Evolutionary conservation across 2,888 invertebrate species (phyloP).

Genomic region (Ichneumon xanthorius): DNA sequence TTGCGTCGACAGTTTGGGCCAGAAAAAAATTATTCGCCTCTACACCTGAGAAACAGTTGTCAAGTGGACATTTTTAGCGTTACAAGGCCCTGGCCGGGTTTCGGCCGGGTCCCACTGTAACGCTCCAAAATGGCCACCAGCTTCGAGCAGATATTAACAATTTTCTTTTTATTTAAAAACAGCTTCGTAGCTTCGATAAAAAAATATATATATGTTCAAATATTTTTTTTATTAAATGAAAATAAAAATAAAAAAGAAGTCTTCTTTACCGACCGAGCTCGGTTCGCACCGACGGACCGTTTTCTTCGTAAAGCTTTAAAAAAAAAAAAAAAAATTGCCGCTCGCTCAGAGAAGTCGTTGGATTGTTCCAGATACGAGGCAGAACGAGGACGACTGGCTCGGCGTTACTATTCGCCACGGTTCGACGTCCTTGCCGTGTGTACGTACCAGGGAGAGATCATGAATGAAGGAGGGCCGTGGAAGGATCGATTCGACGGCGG

Average conservation of each 20-base stretch:
- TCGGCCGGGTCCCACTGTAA: no score
- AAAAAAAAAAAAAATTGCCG: background rate
- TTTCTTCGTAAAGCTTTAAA: background rate
- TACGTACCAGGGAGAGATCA: conserved; percentile 76
- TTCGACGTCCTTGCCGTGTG: conserved; percentile 72
- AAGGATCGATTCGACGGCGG: conserved; percentile 80
- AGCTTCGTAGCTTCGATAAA: background rate
- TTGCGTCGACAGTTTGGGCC: background rate
- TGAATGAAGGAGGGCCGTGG: conserved; percentile 79
- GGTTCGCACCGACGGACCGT: background rate
- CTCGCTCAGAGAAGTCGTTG: conserved; percentile 39
- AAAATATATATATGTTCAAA: background rate
- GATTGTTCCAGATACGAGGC: conserved; percentile 80
- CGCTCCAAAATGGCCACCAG: no score
- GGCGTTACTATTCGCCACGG: conserved; percentile 69
- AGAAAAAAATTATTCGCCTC: background rate
- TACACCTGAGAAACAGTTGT: no score
- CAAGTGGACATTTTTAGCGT: no score
- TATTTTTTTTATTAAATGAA: no score
- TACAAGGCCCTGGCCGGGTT: no score
- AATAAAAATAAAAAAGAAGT: background rate
- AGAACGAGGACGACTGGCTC: conserved; percentile 66
- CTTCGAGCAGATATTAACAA: background rate
- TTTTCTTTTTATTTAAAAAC: background rate
- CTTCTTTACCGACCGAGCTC: background rate